Percentiles rank a stretch among this genome's conserved stretches.
phyloP scores from a whole-genome alignment of 2,888 invertebrate species.

The Coremacera marginata region DNA sequence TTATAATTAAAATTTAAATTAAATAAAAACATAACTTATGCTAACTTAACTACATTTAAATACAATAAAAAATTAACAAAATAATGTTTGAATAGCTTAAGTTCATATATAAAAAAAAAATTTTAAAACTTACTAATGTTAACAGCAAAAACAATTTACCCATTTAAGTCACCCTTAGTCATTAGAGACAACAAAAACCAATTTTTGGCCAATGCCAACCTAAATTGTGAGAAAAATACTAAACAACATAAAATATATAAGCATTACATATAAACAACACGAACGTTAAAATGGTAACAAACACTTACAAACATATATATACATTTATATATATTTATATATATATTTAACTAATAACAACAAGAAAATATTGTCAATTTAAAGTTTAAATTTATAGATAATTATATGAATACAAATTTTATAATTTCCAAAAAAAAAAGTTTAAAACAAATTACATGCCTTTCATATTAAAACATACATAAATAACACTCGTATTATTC shows the following conservation, averaged over 20 bases:
- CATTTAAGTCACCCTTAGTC: no score
- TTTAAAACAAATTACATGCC: not conserved
- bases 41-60: not conserved
- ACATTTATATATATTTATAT: not conserved
- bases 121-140: not conserved
- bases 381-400: not conserved
- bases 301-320: not conserved
- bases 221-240: not conserved
- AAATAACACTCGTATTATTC: not conserved
- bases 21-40: not conserved
- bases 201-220: no score
- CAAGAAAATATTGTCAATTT: conserved; percentile 13
- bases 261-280: conserved; percentile 37
- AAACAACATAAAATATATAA: conserved; percentile 17
- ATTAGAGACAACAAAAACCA: no score
- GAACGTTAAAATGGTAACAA: not conserved
- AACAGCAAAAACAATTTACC: not conserved
- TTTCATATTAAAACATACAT: not conserved
- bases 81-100: not conserved
- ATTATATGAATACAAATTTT: not conserved
- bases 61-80: not conserved
- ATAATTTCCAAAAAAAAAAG: conserved; percentile 3
- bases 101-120: not conserved
- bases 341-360: not conserved
- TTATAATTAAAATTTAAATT: not conserved